phyloP scores from a whole-genome alignment of 1,140 invertebrate genomes.

The Diuraphis noxia region DNA sequence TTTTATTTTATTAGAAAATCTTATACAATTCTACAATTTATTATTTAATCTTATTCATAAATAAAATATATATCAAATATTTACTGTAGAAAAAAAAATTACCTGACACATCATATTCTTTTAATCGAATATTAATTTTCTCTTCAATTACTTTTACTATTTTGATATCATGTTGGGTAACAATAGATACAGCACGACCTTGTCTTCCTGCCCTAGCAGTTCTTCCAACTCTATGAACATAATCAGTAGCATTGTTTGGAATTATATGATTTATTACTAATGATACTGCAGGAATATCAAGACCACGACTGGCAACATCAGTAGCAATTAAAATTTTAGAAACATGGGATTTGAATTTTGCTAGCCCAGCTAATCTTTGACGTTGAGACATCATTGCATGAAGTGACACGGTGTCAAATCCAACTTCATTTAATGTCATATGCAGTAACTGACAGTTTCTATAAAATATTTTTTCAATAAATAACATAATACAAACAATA shows the following conservation, averaged over 20 bases:
- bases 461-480: slow-evolving; percentile 56
- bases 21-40: too few species aligned
- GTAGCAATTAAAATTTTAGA: slow-evolving; percentile 91
- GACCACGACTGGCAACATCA: slow-evolving; percentile 91
- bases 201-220: slow-evolving; percentile 89
- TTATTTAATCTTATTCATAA: background rate
- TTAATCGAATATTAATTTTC: slow-evolving; percentile 81
- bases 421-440: slow-evolving; percentile 82
- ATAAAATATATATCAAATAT: background rate
- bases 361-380: slow-evolving; percentile 76
- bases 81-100: slow-evolving; percentile 58
- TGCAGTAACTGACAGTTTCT: slow-evolving; percentile 83
- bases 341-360: slow-evolving; percentile 83
- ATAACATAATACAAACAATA: background rate
- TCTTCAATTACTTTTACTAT: slow-evolving; percentile 85
- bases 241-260: slow-evolving; percentile 87
- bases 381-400: slow-evolving; percentile 84
- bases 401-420: slow-evolving; percentile 83
- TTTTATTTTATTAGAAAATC: too few species aligned
- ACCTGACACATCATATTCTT: slow-evolving; percentile 82
- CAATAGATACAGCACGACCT: slow-evolving; percentile 85
- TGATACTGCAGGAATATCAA: slow-evolving; percentile 87
- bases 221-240: slow-evolving; percentile 95
- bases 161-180: slow-evolving; percentile 89
- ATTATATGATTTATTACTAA: slow-evolving; percentile 93